Evolutionary conservation across 64 coral and sea anemone species (phyloP).

Genomic region (Acropora yongei): DNA sequence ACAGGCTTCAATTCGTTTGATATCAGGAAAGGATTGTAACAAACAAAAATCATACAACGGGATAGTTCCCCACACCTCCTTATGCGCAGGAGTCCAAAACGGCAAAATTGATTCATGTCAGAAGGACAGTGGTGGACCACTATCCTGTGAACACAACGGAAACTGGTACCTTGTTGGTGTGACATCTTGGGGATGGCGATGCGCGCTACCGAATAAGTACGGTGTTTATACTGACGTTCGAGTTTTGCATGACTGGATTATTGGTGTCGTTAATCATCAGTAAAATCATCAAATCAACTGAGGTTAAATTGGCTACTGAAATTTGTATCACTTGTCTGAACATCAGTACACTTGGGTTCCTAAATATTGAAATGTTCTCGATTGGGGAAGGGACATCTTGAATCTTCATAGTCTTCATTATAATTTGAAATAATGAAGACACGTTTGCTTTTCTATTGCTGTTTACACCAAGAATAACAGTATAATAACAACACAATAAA

Average conservation of each 20-base stretch:
- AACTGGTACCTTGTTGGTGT: conserved; percentile 73
- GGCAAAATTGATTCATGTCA: conserved; percentile 75
- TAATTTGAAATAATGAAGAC: no score
- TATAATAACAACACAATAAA: no score
- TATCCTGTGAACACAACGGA: conserved; percentile 55
- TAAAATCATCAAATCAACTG: no score
- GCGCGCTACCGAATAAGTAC: conserved; percentile 57
- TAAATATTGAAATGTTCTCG: no score
- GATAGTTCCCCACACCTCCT: conserved; percentile 36
- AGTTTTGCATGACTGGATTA: conserved; percentile 49
- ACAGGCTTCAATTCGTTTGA: conserved; percentile 39
- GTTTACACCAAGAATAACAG: no score
- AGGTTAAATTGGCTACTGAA: no score
- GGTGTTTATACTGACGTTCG: conserved; percentile 77
- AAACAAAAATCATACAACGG: conserved; percentile 57
- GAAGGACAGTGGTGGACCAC: conserved; percentile 79
- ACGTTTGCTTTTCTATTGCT: no score
- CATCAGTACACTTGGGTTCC: no score
- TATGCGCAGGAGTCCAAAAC: conserved; percentile 65
- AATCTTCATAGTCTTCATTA: no score
- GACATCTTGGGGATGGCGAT: conserved; percentile 59
- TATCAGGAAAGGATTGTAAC: conserved; percentile 65
- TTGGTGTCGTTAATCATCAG: not conserved
- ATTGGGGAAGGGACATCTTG: no score
- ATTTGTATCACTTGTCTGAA: no score